These are phyloP conservation scores for Pionites leucogaster DNA, from an alignment of 2,113 vertebrate species.

Conservation along the genomic window DNA sequence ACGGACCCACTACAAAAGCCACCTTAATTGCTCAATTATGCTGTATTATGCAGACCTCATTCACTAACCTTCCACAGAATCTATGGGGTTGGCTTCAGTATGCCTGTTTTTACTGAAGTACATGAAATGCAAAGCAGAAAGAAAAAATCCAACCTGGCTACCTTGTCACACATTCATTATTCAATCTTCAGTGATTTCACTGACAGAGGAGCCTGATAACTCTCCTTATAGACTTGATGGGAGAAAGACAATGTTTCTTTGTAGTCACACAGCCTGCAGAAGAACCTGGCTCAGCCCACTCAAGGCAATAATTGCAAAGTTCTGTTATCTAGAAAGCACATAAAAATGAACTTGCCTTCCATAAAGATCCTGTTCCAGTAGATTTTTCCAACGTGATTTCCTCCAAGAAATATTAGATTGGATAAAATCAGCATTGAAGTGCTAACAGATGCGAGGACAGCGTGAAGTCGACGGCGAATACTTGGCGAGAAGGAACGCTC, in stretches of 20 bases:
- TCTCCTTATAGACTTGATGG: not conserved
- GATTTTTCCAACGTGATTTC: constrained; percentile 86
- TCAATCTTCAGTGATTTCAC: not conserved
- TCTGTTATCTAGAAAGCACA: not conserved
- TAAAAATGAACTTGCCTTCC: constrained; percentile 80
- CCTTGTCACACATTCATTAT: not conserved
- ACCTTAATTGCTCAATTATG: not conserved
- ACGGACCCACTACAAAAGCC: not conserved
- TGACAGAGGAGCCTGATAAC: not conserved
- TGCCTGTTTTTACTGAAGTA: rapidly evolving
- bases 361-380: constrained; percentile 93
- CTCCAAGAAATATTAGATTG: constrained; percentile 96
- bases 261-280: not conserved
- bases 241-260: not conserved
- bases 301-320: not conserved
- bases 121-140: not conserved
- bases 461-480: constrained; percentile 82
- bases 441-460: constrained; percentile 86
- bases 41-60: not conserved
- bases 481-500: constrained; percentile 77
- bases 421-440: constrained; percentile 94
- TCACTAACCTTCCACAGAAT: not conserved
- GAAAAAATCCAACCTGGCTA: not conserved
- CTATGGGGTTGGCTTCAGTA: not conserved
- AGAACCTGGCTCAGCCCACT: not conserved